Percentiles rank a stretch among this genome's conserved stretches.
phyloP scores from a whole-genome alignment of 2,797 vertebrate genomes.

The Protonibea diacanthus region DNA sequence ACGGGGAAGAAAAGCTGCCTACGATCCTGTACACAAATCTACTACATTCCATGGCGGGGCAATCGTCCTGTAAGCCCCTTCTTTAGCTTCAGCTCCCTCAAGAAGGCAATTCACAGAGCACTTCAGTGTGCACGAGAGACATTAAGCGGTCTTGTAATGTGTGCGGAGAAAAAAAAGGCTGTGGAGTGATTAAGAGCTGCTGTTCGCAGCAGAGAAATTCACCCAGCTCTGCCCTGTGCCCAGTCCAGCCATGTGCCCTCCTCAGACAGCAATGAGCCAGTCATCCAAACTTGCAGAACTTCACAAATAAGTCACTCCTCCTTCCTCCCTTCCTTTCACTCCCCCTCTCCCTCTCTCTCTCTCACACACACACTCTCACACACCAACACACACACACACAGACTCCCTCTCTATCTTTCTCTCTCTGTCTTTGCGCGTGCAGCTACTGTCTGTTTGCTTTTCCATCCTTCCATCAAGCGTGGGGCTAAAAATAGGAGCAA shows the following conservation, averaged over 20 bases:
- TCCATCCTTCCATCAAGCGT: slow-evolving; percentile 74
- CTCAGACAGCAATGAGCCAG: slow-evolving; percentile 61
- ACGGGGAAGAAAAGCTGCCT: slow-evolving; percentile 68
- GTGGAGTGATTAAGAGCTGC: slow-evolving; percentile 26
- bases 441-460: slow-evolving; percentile 77
- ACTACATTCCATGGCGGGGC: slow-evolving; percentile 80
- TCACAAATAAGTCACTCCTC: slow-evolving; percentile 78
- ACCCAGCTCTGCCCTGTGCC: slow-evolving; percentile 47
- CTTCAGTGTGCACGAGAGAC: slow-evolving; percentile 6
- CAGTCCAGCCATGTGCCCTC: slow-evolving; percentile 62
- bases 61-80: slow-evolving; percentile 72
- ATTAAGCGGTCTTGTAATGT: slow-evolving; percentile 4
- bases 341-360: slow-evolving; percentile 28
- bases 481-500: slow-evolving; percentile 81
- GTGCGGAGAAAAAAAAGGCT: neutral
- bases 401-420: slow-evolving; percentile 6
- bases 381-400: neutral
- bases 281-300: slow-evolving; percentile 69
- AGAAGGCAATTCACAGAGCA: slow-evolving; percentile 45
- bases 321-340: slow-evolving; percentile 45
- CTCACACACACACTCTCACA: neutral
- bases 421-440: slow-evolving; percentile 49
- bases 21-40: slow-evolving; percentile 53
- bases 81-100: slow-evolving; percentile 57
- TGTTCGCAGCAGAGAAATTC: slow-evolving; percentile 25